Evolutionary conservation across 23 tunicate genomes (phyloP).

Genomic region (Trididemnum miniatum): DNA sequence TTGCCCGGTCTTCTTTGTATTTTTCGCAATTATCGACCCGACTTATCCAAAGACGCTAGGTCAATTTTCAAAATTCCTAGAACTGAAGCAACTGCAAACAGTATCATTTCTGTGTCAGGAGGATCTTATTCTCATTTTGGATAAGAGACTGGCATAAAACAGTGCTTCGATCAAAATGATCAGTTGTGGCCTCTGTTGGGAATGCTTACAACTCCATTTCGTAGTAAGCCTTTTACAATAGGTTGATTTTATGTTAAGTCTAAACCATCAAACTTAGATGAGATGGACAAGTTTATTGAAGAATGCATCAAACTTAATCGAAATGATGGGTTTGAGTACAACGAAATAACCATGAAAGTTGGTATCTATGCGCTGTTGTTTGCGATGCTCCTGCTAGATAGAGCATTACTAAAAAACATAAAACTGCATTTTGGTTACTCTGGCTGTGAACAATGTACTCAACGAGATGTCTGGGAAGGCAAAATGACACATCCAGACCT

Average conservation of each 20-base stretch:
- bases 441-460: conserved; percentile 31
- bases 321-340: neutral
- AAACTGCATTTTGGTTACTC: conserved; percentile 6
- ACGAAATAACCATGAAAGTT: neutral
- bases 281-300: neutral
- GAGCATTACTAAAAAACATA: conserved; percentile 23
- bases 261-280: neutral
- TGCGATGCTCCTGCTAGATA: conserved; percentile 43
- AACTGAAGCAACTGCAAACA: no score
- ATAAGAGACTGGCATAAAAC: neutral
- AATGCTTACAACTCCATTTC: neutral
- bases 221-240: neutral
- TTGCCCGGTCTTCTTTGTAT: neutral
- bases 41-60: conserved; percentile 1
- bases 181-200: conserved; percentile 19
- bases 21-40: neutral
- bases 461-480: neutral
- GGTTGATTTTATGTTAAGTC: neutral
- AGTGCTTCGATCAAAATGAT: neutral
- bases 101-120: neutral
- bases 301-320: neutral
- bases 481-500: conserved; percentile 26
- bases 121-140: conserved; percentile 8
- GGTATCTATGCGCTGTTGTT: neutral
- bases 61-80: neutral